A percentile compares a stretch with the other conserved stretches of the same genome.
These are phyloP conservation scores for Smutsia temminckii DNA, from an alignment of 2,797 vertebrate species.

Conservation along the genomic window DNA sequence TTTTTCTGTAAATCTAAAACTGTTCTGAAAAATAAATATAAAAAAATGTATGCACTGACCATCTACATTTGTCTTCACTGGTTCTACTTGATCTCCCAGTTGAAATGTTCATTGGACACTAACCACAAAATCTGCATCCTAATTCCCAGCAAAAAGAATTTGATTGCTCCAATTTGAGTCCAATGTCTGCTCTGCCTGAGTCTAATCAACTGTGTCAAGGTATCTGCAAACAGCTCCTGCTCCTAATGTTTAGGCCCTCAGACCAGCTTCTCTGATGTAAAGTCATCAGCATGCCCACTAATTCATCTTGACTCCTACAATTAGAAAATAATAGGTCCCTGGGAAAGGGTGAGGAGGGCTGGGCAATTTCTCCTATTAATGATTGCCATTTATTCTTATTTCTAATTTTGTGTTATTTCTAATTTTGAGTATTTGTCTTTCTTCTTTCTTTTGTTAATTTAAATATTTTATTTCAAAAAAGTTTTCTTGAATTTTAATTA, in stretches of 20 bases:
- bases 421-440: background rate
- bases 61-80: background rate
- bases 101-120: background rate
- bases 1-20: background rate
- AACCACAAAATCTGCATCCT: background rate
- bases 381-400: background rate
- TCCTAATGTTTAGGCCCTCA: background rate
- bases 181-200: background rate
- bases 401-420: background rate
- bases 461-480: background rate
- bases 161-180: background rate
- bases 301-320: background rate
- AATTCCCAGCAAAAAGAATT: background rate
- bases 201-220: background rate
- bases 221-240: background rate
- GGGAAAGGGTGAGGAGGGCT: background rate
- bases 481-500: background rate
- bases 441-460: background rate
- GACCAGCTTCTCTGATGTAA: background rate
- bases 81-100: background rate
- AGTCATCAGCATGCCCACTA: background rate
- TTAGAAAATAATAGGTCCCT: background rate
- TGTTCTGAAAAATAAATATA: background rate
- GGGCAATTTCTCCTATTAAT: background rate
- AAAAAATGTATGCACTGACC: background rate